Evolutionary conservation across 2,113 vertebrate species (phyloP).

Genomic region (Diglossa brunneiventris): DNA sequence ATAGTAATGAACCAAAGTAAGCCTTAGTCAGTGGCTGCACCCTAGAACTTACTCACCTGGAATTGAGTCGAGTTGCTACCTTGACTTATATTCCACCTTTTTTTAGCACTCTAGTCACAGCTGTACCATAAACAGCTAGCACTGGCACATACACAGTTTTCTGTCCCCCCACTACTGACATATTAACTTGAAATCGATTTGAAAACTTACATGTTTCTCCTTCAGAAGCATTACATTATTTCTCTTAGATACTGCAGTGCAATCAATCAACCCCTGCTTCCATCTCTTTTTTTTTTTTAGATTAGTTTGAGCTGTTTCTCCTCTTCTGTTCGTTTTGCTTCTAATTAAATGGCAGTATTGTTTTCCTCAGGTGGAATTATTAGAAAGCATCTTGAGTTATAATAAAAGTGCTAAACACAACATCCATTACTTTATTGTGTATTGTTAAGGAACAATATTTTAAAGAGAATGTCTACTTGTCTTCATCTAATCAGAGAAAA

Average conservation of each 20-base stretch:
- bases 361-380: not conserved
- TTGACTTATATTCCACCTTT: not conserved
- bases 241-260: not conserved
- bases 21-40: not conserved
- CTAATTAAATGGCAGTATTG: not conserved
- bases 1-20: not conserved
- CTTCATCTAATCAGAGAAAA: not conserved
- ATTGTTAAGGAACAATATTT: not conserved
- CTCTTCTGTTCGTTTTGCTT: not conserved
- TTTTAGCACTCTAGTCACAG: not conserved
- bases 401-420: not conserved
- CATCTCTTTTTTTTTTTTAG: not conserved
- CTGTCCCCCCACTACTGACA: not conserved
- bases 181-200: not conserved
- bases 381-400: not conserved
- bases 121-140: not conserved
- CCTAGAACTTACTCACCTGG: not conserved
- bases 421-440: not conserved
- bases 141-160: not conserved
- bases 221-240: not conserved
- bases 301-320: not conserved
- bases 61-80: not conserved
- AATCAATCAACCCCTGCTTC: not conserved
- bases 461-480: not conserved
- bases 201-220: not conserved